Percentiles rank a stretch among this genome's conserved stretches.
These are phyloP conservation scores for Xylota sylvarum DNA, from an alignment of 2,888 invertebrate species.

Conservation along the genomic window DNA sequence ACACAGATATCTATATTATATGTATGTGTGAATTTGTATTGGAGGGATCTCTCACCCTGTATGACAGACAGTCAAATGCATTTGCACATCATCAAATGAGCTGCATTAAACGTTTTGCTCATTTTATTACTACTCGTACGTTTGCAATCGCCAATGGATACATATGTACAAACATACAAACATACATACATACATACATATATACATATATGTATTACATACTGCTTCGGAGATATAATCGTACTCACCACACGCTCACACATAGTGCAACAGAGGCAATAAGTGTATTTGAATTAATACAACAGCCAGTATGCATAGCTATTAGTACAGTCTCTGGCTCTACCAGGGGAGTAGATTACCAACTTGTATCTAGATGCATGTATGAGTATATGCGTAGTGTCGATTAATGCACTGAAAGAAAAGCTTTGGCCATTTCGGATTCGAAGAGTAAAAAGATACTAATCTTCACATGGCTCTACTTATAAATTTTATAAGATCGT, in stretches of 20 bases:
- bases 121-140: conserved; percentile 48
- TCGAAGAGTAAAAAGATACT: too few species aligned
- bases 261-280: conserved; percentile 43
- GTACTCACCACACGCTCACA: background rate
- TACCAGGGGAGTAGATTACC: conserved; percentile 52
- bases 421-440: background rate
- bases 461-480: too few species aligned
- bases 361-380: background rate
- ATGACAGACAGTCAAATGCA: conserved; percentile 46
- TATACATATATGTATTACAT: too few species aligned
- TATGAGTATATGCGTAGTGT: background rate
- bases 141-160: conserved; percentile 3
- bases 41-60: background rate
- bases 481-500: too few species aligned
- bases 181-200: too few species aligned
- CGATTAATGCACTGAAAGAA: conserved; percentile 29
- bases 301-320: conserved; percentile 35
- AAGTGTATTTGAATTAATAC: conserved; percentile 58
- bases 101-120: conserved; percentile 70
- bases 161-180: background rate
- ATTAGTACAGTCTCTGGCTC: conserved; percentile 44
- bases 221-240: background rate
- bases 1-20: conserved; percentile 24
- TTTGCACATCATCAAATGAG: conserved; percentile 74
- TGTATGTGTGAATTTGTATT: background rate